Base-by-base conservation (phyloP, 2,797 vertebrate species). In the Accipiter minullus region DNA sequence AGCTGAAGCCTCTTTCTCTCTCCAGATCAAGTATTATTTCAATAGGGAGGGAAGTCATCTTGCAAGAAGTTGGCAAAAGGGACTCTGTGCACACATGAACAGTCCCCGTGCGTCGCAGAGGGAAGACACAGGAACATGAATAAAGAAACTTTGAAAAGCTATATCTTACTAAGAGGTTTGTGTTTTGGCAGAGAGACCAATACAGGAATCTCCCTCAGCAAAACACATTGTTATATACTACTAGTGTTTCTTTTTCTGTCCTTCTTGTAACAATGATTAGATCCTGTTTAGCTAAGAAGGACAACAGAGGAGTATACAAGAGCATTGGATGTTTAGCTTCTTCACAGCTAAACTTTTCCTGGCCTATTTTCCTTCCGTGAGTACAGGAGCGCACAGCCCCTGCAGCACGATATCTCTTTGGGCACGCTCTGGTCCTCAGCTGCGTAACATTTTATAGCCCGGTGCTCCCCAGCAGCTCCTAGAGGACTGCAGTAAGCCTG, bases 251-350 rank as follows among this genome's bases (percentile, higher is more conserved):
- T 77, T 87, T 91, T 75, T 42, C 72, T 76, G 72, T 83, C 87
- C 73, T 44, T 8, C 48, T 90, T 53, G 44, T 34, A 85, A 38
- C 56, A 93, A 96, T 19, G 38, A 91, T 79, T 91, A 91, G 87
- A 96, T 95, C 89, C 86, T 77, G 85, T 94, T 94, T 95, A 95
- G 77, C 67, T 80, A 94, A 83, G 79, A 6, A 68, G 72, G 85
- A 86, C 90, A 95, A 94, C 79, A 38, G 59, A 76, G 20, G 52
- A 75, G 71, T 53, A 93, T 8, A 95, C 40, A 93, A 68, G 75
- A 56, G 60, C 86, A 48, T 77, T 80, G 92, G 6, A 76, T 75
- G 83, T 92, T 97, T 93, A 90, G 80, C 34, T 80, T 89, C 80
- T 97, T 96, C 92, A 93, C 95, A 89, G 77, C 86, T 69, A 5